Base-by-base conservation (phyloP, 2,888 invertebrate genomes). In the Scelioninae gen. 2 region DNA sequence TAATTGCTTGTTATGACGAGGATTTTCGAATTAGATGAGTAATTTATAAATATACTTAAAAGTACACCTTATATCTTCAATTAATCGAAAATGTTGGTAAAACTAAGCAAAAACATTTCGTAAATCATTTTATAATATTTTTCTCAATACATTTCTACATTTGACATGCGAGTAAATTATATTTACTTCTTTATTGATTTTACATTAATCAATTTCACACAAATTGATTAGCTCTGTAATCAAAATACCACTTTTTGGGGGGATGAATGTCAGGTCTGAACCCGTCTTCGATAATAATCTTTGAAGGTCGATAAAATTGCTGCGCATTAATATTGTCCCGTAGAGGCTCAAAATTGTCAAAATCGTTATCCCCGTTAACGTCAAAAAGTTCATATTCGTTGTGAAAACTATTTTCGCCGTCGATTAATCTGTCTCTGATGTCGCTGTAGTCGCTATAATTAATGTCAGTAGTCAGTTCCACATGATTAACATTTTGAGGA, bases 401-500 rank as follows among this genome's bases (percentile, higher is more conserved):
- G 5, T 35, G 13, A 28, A 50, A 53, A 0, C 7, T 7, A 10
- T 58, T 58, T 10, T 45, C 18, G 0, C 11, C 37, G 0, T 50
- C 7, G 10, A 3, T 28, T 2, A 64, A 25, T 55, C 37, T 65
- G 18, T 65, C 31, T n/a, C 61, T 53, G 7, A 72, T 72, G 37
- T 75, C 72, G 22, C 35, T 64, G 25, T 75, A 72, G 9, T 72
- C 69, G 15, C n/a, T 10, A 9, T 63, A 61, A 55, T 53, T 37
- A 13, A 46, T 31, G 5, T 52, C 50, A 4, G 81, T 80, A 1
- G 83, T 84, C 2, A 83, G 68, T 2, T 77, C 78, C 0, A 84
- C 7, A 16, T 82, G 68, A 0, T 77, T 73, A 15, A 84, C 53
- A 6, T 80, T 69, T 58, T 84, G 85, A 0, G 84, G 80, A 74